Evolutionary conservation across 2,113 vertebrate species (phyloP), one percentile per base, ranked within the genome.

Genomic region (Bubo bubo): DNA sequence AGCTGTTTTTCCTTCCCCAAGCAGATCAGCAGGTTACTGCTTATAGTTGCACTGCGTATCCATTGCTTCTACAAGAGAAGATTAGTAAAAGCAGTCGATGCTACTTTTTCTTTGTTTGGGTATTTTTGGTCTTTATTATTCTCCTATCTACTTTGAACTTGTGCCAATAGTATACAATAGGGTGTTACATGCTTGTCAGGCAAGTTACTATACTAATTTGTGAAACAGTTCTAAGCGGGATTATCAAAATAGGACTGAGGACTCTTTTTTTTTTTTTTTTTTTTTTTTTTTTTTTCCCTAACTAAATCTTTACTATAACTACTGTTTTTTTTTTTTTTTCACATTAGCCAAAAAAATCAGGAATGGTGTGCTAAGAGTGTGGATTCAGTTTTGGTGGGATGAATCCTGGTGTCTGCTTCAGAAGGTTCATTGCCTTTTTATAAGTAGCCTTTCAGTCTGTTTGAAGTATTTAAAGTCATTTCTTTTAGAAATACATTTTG

Each of bases 401-500:
- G 95, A 97, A 94, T 84, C 67, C 52, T 67, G 17, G 21, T 86
- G 52, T 74, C 77, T 93, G 49, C 35, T 96, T 96, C 82, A 84
- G 55, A 97, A 96, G 81, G 32, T 67, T 86, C 79, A 67, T 30
- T 92, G 35, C 35, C 50, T 96, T 95, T 96, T 82, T 86, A n/a
- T 93, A 96, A 97, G 75, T 91, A 95, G 81, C 45, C 84, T 96
- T 94, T 94, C 75, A 85, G 79, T 86, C 68, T 95, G 43, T 97
- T 98, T 97, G 90, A 98, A 97, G 92, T 96, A 81, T 93, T 96
- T 95, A 94, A 96, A 97, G 96, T 97, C 0, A 49, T 96, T 98
- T 98, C 56, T 93, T 97, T 98, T 77, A 97, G 97, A 98, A 98
- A 96, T 80, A 84, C 27, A 53, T 97, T 97, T 97, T 97, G 68